A percentile compares a stretch with the other conserved stretches of the same genome.
Conservation (phyloP, 2,888 invertebrate genomes). For the Fragum fragum region DNA sequence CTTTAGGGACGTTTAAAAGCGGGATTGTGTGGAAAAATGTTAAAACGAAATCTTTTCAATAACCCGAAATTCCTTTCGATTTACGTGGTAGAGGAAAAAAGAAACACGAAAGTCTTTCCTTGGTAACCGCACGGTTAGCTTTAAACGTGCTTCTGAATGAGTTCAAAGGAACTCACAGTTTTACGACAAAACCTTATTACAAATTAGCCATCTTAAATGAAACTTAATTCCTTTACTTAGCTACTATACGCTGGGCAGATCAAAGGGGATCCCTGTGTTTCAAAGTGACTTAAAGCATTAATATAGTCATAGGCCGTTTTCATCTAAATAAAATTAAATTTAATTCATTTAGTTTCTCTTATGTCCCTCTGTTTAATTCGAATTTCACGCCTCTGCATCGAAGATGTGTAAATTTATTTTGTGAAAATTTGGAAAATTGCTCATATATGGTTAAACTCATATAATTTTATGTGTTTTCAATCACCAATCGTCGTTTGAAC, state of each 20-base stretch:
- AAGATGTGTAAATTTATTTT: slow-evolving; percentile 66
- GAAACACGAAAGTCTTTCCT: not conserved
- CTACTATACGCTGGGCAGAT: slow-evolving; percentile 41
- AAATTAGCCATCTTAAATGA: slow-evolving; percentile 65
- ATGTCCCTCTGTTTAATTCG: slow-evolving; percentile 60
- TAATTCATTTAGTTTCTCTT: slow-evolving; percentile 69
- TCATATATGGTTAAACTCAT: slow-evolving; percentile 23
- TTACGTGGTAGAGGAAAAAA: not conserved
- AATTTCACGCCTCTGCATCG: slow-evolving; percentile 66
- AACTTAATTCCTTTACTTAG: slow-evolving; percentile 67
- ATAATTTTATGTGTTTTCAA: slow-evolving; percentile 30
- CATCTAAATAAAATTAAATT: slow-evolving; percentile 69
- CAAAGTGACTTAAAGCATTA: slow-evolving; percentile 60
- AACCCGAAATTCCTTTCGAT: not conserved
- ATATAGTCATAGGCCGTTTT: slow-evolving; percentile 54
- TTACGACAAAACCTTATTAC: slow-evolving; percentile 67
- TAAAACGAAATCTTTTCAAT: no score
- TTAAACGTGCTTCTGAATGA: slow-evolving; percentile 36
- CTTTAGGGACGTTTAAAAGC: no score
- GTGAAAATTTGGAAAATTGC: slow-evolving; percentile 31
- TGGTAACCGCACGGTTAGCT: slow-evolving; percentile 40
- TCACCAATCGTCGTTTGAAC: slow-evolving; percentile 22
- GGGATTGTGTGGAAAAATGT: no score
- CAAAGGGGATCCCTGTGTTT: slow-evolving; percentile 53
- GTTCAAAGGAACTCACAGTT: slow-evolving; percentile 58